Conservation (phyloP, 2,888 invertebrate species). For the Eupithecia abbreviata region DNA sequence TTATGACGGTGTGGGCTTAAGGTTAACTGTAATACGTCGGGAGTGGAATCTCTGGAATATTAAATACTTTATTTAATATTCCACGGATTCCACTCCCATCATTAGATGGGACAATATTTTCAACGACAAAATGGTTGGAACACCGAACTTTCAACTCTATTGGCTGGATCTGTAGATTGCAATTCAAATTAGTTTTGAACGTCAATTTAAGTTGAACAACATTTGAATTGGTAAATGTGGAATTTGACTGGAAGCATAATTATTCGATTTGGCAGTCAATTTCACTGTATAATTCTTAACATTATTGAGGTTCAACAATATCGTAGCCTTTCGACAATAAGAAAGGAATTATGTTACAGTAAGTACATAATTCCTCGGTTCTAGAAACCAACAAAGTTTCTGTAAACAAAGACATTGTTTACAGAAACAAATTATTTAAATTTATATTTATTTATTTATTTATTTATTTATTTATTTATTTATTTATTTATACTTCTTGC, state of each 20-base stretch:
- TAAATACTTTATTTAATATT: neutral
- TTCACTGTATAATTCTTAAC: neutral
- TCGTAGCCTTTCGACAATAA: neutral
- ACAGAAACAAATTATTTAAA: too few species aligned
- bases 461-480: neutral
- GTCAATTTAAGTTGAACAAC: neutral
- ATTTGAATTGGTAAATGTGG: slow-evolving; percentile 6
- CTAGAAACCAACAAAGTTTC: neutral
- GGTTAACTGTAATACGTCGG: neutral
- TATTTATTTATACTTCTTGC: too few species aligned
- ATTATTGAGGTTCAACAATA: neutral
- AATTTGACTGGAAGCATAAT: neutral
- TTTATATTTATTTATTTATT: neutral
- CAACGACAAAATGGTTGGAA: neutral
- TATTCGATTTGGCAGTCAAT: neutral
- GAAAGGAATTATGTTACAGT: neutral
- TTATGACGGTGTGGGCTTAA: neutral
- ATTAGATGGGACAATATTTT: neutral
- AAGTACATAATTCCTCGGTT: neutral
- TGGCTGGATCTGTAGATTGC: neutral
- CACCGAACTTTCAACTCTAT: neutral
- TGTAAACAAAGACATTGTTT: neutral
- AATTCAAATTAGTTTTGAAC: neutral
- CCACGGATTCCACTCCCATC: neutral
- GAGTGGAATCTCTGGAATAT: too few species aligned